phyloP scores from a whole-genome alignment of 2,113 vertebrate species.

The Calonectris borealis region DNA sequence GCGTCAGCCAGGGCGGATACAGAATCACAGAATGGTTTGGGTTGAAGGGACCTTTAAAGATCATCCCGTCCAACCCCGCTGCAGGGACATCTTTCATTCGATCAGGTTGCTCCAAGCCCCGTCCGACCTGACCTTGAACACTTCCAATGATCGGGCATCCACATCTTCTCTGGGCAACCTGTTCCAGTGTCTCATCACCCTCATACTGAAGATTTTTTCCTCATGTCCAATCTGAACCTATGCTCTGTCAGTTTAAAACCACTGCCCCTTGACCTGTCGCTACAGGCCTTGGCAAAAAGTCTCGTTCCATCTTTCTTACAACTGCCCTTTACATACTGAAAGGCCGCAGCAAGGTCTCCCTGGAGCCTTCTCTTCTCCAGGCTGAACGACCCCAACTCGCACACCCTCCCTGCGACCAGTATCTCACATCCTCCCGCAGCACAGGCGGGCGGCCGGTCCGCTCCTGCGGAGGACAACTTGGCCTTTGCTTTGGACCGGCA shows the following conservation, averaged over 20 bases:
- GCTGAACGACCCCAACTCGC: neutral
- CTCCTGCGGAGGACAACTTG: neutral
- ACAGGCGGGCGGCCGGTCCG: too few species aligned
- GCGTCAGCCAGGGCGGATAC: neutral
- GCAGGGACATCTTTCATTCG: neutral
- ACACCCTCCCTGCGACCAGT: too few species aligned
- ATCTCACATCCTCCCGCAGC: neutral
- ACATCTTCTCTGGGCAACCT: neutral
- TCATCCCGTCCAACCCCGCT: neutral
- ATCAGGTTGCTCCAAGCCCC: neutral
- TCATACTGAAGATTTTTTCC: neutral
- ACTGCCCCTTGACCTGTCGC: neutral
- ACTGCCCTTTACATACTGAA: too few species aligned
- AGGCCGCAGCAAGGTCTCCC: fast-evolving
- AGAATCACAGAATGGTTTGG: neutral
- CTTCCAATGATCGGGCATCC: neutral
- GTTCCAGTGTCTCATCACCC: neutral
- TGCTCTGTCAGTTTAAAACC: neutral
- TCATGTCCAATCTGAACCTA: too few species aligned
- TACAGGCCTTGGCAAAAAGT: neutral
- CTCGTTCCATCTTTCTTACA: neutral
- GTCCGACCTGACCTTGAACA: neutral
- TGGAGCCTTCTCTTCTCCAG: neutral
- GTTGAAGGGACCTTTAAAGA: neutral
- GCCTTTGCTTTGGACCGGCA: neutral